Conservation (phyloP, 92 coral and sea anemone species). For the Palythoa caribaeorum region DNA sequence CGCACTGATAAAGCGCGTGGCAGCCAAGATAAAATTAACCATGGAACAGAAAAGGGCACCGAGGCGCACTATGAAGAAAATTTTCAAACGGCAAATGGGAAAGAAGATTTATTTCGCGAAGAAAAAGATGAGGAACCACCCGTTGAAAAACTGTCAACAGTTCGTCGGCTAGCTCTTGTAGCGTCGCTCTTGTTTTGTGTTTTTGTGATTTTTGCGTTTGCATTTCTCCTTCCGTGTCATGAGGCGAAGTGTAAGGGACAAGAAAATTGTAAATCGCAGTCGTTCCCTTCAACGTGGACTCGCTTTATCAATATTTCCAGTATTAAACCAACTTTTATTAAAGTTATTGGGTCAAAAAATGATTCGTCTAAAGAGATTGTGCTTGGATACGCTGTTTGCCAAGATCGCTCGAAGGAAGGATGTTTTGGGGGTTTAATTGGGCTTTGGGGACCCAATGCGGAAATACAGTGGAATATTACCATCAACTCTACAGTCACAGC, state of each 20-base stretch:
- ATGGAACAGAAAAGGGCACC: slow-evolving; percentile 18
- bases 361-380: not conserved
- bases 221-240: slow-evolving; percentile 87
- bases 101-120: slow-evolving; percentile 46
- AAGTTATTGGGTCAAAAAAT: not conserved
- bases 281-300: slow-evolving; percentile 60
- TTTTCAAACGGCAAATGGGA: slow-evolving; percentile 31
- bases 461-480: slow-evolving; percentile 9
- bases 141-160: slow-evolving; percentile 41
- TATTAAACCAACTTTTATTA: slow-evolving; percentile 14
- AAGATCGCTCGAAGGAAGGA: not conserved
- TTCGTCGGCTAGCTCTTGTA: slow-evolving; percentile 76
- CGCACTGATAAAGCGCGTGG: not conserved
- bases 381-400: slow-evolving; percentile 35
- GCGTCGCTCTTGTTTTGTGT: slow-evolving; percentile 83
- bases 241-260: slow-evolving; percentile 67
- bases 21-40: not conserved
- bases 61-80: slow-evolving; percentile 23
- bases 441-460: not conserved
- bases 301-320: slow-evolving; percentile 68
- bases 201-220: slow-evolving; percentile 86
- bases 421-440: slow-evolving; percentile 12
- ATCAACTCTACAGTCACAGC: slow-evolving; percentile 2
- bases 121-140: slow-evolving; percentile 48
- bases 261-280: slow-evolving; percentile 52